Evolutionary conservation across 1,140 invertebrate species (phyloP).

Genomic region (Solenopsis fugax): DNA sequence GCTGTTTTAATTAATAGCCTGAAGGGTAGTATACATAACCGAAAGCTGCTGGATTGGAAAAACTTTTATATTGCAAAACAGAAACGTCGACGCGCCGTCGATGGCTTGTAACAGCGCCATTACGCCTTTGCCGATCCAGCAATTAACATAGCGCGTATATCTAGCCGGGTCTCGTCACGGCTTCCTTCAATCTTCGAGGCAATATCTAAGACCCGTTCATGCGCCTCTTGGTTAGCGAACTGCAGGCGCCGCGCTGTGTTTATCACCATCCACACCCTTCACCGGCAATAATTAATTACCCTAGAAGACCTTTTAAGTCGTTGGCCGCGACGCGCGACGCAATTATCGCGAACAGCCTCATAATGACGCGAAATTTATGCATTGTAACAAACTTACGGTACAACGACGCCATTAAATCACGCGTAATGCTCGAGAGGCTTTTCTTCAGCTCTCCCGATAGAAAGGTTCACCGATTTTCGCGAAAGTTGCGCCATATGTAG

Average conservation of each 20-base stretch:
- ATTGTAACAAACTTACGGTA: conserved; percentile 34
- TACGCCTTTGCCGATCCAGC: background rate
- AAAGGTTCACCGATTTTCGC: background rate
- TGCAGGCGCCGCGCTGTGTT: conserved; percentile 10
- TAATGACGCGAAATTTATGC: conserved; percentile 57
- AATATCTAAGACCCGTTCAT: conserved; percentile 14
- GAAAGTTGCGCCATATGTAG: background rate
- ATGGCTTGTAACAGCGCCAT: background rate
- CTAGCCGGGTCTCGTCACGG: background rate
- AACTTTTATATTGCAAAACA: conserved; percentile 18
- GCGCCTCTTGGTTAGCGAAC: conserved; percentile 34
- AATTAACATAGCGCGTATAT: background rate
- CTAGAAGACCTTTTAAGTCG: conserved; percentile 42
- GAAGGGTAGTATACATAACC: background rate
- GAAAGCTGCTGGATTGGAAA: conserved; percentile 28
- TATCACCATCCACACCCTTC: conserved; percentile 29
- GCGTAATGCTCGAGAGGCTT: conserved; percentile 21
- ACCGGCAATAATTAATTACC: conserved; percentile 55
- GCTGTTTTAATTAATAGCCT: conserved; percentile 48
- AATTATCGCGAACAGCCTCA: conserved; percentile 54
- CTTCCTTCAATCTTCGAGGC: conserved; percentile 32
- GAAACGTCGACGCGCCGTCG: background rate
- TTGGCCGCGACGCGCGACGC: conserved; percentile 20
- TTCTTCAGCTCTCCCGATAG: background rate
- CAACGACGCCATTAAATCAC: conserved; percentile 24